Evolutionary conservation across 2,888 invertebrate genomes (phyloP).

Genomic region (Brachyopa scutellaris): DNA sequence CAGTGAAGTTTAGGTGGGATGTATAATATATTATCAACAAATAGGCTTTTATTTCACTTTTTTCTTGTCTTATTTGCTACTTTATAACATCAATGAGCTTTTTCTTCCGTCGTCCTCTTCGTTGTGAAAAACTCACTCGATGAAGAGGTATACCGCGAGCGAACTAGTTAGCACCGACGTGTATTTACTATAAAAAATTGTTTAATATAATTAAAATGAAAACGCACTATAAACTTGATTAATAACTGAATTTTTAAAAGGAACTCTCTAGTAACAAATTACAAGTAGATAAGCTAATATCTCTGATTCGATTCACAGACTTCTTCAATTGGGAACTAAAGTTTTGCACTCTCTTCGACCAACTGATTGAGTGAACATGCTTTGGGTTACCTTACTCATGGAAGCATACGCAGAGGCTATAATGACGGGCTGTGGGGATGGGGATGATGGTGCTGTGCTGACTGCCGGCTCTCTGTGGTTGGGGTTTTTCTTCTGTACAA

Average conservation of each 20-base stretch:
- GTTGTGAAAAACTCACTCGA: constrained; percentile 36
- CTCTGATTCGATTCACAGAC: constrained; percentile 60
- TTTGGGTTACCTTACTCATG: constrained; percentile 55
- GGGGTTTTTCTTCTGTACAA: not conserved
- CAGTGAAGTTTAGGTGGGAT: constrained; percentile 47
- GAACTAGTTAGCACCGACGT: constrained; percentile 1
- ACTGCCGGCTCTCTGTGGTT: constrained; percentile 23
- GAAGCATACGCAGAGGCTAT: not conserved
- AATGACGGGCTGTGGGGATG: not conserved
- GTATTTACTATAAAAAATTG: constrained; percentile 4
- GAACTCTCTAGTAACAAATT: constrained; percentile 42
- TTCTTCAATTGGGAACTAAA: constrained; percentile 69
- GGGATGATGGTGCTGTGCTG: not conserved
- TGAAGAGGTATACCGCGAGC: constrained; percentile 16
- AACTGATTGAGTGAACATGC: constrained; percentile 63
- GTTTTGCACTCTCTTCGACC: constrained; percentile 64
- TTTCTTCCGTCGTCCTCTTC: not conserved
- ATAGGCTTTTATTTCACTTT: constrained; percentile 9
- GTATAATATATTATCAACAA: constrained; percentile 47
- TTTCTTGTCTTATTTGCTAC: constrained; percentile 1
- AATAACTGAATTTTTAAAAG: no score
- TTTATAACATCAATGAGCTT: constrained; percentile 29
- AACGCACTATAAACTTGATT: not conserved
- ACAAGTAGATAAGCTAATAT: constrained; percentile 5
- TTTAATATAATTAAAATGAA: constrained; percentile 5